Evolutionary conservation across 53 echinoderm and acorn worm genomes (phyloP).

Genomic region (Luidia sarsii): DNA sequence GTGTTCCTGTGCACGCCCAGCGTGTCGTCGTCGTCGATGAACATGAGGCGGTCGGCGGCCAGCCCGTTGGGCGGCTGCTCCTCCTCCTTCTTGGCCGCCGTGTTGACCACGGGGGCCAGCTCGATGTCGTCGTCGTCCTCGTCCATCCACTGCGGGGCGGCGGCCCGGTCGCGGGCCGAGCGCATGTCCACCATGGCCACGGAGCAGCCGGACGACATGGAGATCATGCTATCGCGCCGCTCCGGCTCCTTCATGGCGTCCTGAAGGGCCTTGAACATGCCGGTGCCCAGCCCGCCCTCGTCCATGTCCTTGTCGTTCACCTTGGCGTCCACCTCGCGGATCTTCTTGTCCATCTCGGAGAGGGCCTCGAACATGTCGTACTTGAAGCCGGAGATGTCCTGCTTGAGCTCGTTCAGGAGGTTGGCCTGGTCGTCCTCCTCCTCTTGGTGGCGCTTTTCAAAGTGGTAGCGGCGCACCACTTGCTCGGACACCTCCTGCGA

Average conservation of each 20-base stretch:
- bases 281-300: conserved; percentile 75
- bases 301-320: conserved; percentile 80
- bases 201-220: conserved; percentile 91
- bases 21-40: conserved; percentile 91
- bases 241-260: conserved; percentile 88
- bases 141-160: conserved; percentile 82
- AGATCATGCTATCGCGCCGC: conserved; percentile 81
- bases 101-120: conserved; percentile 74
- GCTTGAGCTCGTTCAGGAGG: conserved; percentile 87
- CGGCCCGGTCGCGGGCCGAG: conserved; percentile 54
- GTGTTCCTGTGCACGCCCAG: conserved; percentile 78
- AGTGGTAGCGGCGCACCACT: conserved; percentile 88
- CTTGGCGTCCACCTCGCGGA: conserved; percentile 92
- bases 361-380: conserved; percentile 99
- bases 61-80: conserved; percentile 70
- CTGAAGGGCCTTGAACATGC: conserved; percentile 94
- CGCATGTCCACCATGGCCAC: conserved; percentile 87
- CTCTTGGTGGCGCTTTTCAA: conserved; percentile 98
- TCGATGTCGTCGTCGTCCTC: conserved; percentile 76
- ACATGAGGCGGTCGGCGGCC: conserved; percentile 80
- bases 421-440: conserved; percentile 96
- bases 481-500: conserved; percentile 89
- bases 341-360: conserved; percentile 99
- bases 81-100: conserved; percentile 49
- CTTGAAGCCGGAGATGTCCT: conserved; percentile 96